Conservation (phyloP, 2,888 invertebrate genomes). For the Hedychridium roseum region DNA sequence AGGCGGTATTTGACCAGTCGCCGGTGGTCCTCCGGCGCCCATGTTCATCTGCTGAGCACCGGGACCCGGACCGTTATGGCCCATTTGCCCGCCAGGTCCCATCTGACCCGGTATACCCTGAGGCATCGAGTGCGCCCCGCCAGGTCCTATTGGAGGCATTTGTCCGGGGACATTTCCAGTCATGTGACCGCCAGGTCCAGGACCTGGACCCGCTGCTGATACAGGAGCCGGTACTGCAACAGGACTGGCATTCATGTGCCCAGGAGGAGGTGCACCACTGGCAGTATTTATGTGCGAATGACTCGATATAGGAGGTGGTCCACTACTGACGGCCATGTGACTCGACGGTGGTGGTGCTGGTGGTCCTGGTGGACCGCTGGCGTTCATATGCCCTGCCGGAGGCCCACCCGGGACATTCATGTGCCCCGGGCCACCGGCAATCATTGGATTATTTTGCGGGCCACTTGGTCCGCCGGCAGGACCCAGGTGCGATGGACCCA, state of each 20-base stretch:
- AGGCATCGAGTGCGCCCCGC: constrained; percentile 40
- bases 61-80: constrained; percentile 43
- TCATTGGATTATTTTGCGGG: constrained; percentile 46
- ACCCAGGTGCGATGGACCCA: constrained; percentile 39
- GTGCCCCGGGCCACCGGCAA: constrained; percentile 41
- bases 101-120: constrained; percentile 52
- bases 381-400: constrained; percentile 38
- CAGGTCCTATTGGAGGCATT: constrained; percentile 50
- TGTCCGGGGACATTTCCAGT: constrained; percentile 43
- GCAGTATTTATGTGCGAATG: too few species aligned
- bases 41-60: constrained; percentile 39
- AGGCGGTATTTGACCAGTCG: constrained; percentile 16
- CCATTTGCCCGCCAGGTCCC: constrained; percentile 43
- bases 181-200: constrained; percentile 41
- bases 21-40: constrained; percentile 36
- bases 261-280: constrained; percentile 31
- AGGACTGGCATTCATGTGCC: constrained; percentile 44
- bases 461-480: constrained; percentile 46
- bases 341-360: constrained; percentile 30
- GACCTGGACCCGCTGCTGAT: constrained; percentile 38
- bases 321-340: constrained; percentile 43
- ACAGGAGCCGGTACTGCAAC: constrained; percentile 37
- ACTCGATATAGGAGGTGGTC: constrained; percentile 33
- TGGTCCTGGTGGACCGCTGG: constrained; percentile 14
- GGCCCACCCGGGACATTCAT: constrained; percentile 17